Evolutionary conservation across 2,888 invertebrate genomes (phyloP).

Genomic region (Anticlea derivata): DNA sequence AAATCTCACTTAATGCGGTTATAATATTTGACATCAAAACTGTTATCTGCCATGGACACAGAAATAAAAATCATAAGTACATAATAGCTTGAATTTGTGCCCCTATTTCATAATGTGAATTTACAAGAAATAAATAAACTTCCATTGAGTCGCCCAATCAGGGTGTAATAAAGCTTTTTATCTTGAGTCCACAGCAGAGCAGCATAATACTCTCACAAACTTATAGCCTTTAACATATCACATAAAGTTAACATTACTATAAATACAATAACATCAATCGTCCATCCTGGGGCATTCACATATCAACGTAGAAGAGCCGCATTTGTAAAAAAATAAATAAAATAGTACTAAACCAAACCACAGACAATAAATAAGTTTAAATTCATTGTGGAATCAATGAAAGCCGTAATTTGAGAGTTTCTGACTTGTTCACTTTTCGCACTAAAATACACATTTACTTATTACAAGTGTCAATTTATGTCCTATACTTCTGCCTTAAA

Average conservation of each 20-base stretch:
- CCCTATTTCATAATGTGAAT: background rate
- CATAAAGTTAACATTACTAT: slow-evolving; percentile 69
- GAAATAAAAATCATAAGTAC: slow-evolving; percentile 2
- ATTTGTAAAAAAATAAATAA: slow-evolving; percentile 41
- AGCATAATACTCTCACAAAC: slow-evolving; percentile 55
- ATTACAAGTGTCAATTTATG: background rate
- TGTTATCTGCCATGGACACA: slow-evolving; percentile 55
- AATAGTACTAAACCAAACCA: slow-evolving; percentile 39
- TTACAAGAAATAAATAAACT: too few relatives aligned
- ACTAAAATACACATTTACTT: slow-evolving; percentile 18
- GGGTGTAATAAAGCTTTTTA: background rate
- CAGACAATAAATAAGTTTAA: slow-evolving; percentile 45
- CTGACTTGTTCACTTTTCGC: slow-evolving; percentile 64
- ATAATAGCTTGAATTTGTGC: slow-evolving; percentile 12
- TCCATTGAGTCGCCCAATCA: background rate
- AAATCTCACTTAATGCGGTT: slow-evolving; percentile 64
- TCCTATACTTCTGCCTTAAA: background rate
- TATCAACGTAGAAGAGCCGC: slow-evolving; percentile 50
- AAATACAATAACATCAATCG: slow-evolving; percentile 55
- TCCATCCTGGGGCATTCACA: slow-evolving; percentile 59
- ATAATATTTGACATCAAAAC: slow-evolving; percentile 50
- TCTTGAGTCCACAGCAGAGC: slow-evolving; percentile 39
- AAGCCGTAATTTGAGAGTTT: slow-evolving; percentile 64
- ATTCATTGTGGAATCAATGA: slow-evolving; percentile 47
- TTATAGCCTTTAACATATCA: slow-evolving; percentile 72